These are phyloP conservation scores for Temnothorax rugatulus DNA, from an alignment of 2,888 invertebrate species.

Conservation along the genomic window DNA sequence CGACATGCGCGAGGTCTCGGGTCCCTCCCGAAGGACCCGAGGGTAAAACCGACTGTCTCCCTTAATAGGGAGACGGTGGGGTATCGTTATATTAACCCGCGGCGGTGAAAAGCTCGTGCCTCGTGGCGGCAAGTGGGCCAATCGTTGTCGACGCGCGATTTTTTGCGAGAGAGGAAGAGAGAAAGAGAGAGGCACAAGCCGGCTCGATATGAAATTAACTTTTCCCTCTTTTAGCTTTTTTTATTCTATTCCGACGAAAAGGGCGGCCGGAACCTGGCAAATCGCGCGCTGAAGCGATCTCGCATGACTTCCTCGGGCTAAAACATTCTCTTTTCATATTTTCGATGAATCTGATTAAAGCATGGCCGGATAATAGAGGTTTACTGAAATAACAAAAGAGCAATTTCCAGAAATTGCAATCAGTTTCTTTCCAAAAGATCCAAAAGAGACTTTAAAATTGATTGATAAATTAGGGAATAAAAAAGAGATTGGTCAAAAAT, in stretches of 20 bases:
- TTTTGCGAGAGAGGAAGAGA: slow-evolving; percentile 18
- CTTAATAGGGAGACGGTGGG: slow-evolving; percentile 41
- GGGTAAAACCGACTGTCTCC: slow-evolving; percentile 67
- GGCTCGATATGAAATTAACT: slow-evolving; percentile 42
- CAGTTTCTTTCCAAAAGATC: neutral
- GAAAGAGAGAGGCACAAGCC: neutral
- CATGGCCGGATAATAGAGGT: slow-evolving; percentile 1
- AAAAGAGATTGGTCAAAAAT: neutral
- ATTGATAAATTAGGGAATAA: neutral
- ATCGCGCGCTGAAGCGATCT: slow-evolving; percentile 27
- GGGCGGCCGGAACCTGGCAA: neutral
- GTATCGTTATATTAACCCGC: slow-evolving; percentile 67
- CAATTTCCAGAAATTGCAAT: slow-evolving; percentile 20
- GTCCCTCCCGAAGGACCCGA: slow-evolving; percentile 52
- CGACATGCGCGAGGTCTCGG: slow-evolving; percentile 59
- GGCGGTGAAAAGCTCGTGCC: slow-evolving; percentile 49
- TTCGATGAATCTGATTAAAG: slow-evolving; percentile 20
- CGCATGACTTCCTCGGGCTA: neutral
- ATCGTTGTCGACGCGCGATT: slow-evolving; percentile 54
- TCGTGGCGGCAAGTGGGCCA: slow-evolving; percentile 65
- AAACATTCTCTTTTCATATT: slow-evolving; percentile 24
- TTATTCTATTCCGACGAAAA: slow-evolving; percentile 15
- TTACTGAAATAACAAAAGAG: slow-evolving; percentile 14
- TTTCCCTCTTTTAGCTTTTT: slow-evolving; percentile 18
- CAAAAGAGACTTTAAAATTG: neutral